phyloP scores from a whole-genome alignment of 2,113 vertebrate species.

The Scomber scombrus region DNA sequence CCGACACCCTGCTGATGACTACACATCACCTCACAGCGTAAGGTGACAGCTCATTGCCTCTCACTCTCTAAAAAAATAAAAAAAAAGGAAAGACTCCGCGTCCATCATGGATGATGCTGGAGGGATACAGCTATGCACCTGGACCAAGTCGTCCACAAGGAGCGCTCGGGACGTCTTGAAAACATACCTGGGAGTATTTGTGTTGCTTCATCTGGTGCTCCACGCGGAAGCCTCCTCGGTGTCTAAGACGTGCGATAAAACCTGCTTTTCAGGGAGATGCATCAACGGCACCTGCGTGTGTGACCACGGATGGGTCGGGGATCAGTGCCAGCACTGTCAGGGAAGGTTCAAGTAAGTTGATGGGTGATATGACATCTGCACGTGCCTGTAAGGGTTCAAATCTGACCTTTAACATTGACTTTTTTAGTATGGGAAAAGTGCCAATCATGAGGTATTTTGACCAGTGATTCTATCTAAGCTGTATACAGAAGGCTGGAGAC shows the following conservation, averaged over 20 bases:
- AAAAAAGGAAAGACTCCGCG: not conserved
- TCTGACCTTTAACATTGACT: not conserved
- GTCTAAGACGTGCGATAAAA: slow-evolving; percentile 58
- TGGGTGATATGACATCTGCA: accelerated
- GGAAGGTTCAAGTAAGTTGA: slow-evolving; percentile 96
- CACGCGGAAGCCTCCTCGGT: slow-evolving; percentile 35
- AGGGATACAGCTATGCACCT: slow-evolving; percentile 9
- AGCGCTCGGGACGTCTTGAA: slow-evolving; percentile 20
- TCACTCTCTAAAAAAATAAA: too few species aligned
- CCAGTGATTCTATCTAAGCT: not conserved
- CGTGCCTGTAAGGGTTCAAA: not conserved
- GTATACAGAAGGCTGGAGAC: not conserved
- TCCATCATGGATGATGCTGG: slow-evolving; percentile 49
- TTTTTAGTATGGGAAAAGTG: not conserved
- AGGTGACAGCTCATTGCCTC: slow-evolving; percentile 15
- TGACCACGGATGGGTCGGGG: slow-evolving; percentile 96
- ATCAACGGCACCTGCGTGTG: slow-evolving; percentile 93
- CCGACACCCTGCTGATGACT: slow-evolving; percentile 21
- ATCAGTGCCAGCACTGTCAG: slow-evolving; percentile 97
- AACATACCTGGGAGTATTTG: slow-evolving; percentile 50
- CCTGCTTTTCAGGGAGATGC: slow-evolving; percentile 87
- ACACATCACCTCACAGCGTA: slow-evolving; percentile 3
- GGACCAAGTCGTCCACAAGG: not conserved
- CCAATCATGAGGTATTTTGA: not conserved
- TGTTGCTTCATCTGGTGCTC: slow-evolving; percentile 51